phyloP scores from a whole-genome alignment of 2,888 invertebrate species.

The Cremastinae sp. region DNA sequence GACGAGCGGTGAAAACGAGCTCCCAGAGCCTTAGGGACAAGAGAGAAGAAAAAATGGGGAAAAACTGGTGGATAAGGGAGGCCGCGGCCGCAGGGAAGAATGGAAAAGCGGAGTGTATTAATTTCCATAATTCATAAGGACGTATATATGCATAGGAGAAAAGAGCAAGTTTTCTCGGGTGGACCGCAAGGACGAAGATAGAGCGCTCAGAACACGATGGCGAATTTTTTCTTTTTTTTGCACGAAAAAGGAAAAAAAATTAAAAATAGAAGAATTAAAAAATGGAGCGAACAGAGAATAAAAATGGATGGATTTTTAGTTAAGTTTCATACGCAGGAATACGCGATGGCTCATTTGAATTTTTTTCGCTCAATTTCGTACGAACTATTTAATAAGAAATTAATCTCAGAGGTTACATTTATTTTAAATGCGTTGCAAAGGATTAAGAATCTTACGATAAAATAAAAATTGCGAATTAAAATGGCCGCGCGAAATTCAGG shows the following conservation, averaged over 20 bases:
- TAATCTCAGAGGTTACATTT: neutral
- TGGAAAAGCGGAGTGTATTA: conserved; percentile 64
- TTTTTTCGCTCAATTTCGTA: neutral
- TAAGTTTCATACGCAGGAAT: neutral
- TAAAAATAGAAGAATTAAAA: conserved; percentile 44
- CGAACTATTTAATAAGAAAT: neutral
- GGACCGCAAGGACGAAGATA: conserved; percentile 45
- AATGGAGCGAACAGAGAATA: conserved; percentile 35
- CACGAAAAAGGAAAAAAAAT: conserved; percentile 27
- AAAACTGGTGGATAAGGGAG: conserved; percentile 35
- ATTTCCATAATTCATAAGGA: conserved; percentile 68
- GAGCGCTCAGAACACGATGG: conserved; percentile 8
- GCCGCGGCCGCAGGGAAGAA: conserved; percentile 48
- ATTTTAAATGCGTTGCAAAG: too few relatives aligned
- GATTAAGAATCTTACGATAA: neutral
- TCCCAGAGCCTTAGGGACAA: neutral
- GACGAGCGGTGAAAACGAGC: conserved; percentile 52
- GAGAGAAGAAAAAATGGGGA: conserved; percentile 28
- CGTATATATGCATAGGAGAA: conserved; percentile 44
- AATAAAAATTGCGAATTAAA: neutral
- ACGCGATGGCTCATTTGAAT: neutral
- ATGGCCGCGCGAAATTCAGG: too few relatives aligned
- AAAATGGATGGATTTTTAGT: conserved; percentile 35
- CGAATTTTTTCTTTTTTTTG: too few relatives aligned
- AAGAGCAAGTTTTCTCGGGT: conserved; percentile 43